Conservation (phyloP, 1,140 invertebrate species). For the Ruditapes philippinarum region DNA sequence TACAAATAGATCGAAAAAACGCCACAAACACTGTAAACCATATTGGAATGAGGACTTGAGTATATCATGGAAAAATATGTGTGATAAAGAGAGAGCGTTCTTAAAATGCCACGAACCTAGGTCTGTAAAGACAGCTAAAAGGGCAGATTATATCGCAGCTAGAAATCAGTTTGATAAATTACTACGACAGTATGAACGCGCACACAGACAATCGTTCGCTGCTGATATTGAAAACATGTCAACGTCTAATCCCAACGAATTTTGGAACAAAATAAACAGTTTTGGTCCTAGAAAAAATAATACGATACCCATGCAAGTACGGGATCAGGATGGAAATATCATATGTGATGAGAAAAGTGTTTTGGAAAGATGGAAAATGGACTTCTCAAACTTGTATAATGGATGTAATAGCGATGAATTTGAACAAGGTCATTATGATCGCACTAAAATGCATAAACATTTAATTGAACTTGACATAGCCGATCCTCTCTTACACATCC, state of each 20-base stretch:
- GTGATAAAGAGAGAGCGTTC: not conserved
- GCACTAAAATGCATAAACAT: not conserved
- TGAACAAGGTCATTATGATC: not conserved
- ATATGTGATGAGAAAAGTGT: not conserved
- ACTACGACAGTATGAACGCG: not conserved
- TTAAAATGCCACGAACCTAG: slow-evolving; percentile 4
- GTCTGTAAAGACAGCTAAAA: not conserved
- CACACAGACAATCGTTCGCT: not conserved
- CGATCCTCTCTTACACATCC: slow-evolving; percentile 2
- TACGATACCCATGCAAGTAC: not conserved
- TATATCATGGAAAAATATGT: not conserved
- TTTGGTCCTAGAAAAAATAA: slow-evolving; percentile 34
- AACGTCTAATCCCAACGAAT: slow-evolving; percentile 31
- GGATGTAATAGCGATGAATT: not conserved
- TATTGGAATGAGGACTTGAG: slow-evolving; percentile 4
- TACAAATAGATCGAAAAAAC: not conserved
- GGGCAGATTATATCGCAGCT: not conserved
- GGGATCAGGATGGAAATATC: not conserved
- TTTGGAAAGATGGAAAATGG: not conserved
- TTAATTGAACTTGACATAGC: slow-evolving; percentile 12
- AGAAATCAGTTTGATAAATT: slow-evolving; percentile 3
- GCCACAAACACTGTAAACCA: not conserved
- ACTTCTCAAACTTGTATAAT: slow-evolving; percentile 7
- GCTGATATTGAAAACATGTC: not conserved
- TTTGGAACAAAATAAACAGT: slow-evolving; percentile 49